Conservation (phyloP, 2,113 vertebrate genomes). For the Tichodroma muraria region DNA sequence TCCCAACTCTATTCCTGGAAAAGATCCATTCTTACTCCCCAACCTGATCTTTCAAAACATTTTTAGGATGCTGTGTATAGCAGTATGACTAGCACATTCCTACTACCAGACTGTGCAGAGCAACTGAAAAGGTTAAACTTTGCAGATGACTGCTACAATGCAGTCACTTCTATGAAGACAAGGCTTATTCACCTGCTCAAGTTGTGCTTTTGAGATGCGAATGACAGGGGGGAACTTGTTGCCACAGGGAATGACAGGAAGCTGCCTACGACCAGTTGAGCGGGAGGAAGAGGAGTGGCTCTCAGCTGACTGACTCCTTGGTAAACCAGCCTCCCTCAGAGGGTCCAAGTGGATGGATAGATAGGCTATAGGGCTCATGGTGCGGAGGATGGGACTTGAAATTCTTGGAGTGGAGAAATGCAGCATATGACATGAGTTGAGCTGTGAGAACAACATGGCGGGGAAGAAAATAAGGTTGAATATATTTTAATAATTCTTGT, state of each 20-base stretch:
- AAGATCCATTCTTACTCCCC: background rate
- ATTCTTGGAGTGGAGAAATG: constrained; percentile 82
- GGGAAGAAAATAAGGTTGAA: constrained; percentile 52
- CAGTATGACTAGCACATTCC: constrained; percentile 29
- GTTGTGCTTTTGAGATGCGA: constrained; percentile 88
- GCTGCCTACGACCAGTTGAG: constrained; percentile 81
- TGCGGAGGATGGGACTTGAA: constrained; percentile 78
- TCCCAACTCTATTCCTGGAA: background rate
- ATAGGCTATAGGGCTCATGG: constrained; percentile 82
- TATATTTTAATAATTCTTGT: background rate
- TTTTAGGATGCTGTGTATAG: background rate
- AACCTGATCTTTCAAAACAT: background rate
- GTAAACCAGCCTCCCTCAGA: constrained; percentile 72
- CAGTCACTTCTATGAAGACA: constrained; percentile 18
- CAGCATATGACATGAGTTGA: constrained; percentile 84
- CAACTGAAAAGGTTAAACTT: background rate
- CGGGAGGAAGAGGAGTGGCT: constrained; percentile 73
- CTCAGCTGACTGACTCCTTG: constrained; percentile 83
- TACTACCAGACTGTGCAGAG: background rate
- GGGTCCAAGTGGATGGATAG: constrained; percentile 79
- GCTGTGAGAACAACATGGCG: constrained; percentile 76
- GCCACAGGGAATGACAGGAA: constrained; percentile 82
- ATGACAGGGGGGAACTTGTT: constrained; percentile 88
- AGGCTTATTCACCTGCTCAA: constrained; percentile 86
- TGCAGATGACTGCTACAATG: background rate